Percentiles rank a stretch among this genome's conserved stretches.
These are phyloP conservation scores for Brachypterus glaber DNA, from an alignment of 2,888 invertebrate genomes.

Conservation along the genomic window DNA sequence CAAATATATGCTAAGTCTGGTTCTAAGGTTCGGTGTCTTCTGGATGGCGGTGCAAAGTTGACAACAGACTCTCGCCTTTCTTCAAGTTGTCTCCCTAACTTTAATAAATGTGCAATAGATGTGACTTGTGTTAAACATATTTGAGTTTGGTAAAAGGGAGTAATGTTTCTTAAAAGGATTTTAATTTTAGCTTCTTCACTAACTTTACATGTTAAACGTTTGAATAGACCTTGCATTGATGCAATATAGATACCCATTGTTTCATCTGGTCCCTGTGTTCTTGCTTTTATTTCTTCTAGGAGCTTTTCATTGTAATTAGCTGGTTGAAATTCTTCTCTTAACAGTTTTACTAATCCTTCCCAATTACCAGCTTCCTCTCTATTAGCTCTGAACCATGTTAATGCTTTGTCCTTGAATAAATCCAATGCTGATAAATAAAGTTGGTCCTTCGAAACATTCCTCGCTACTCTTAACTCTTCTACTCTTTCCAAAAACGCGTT, in stretches of 20 bases:
- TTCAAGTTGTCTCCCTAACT: conserved; percentile 14
- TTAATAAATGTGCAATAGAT: conserved; percentile 13
- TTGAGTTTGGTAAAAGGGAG: too few species aligned
- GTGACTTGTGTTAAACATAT: conserved; percentile 13
- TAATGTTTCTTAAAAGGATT: conserved; percentile 14
- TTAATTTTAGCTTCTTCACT: conserved; percentile 12
- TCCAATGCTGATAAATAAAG: conserved; percentile 8
- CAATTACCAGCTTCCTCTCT: conserved; percentile 9
- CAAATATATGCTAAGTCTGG: conserved; percentile 10
- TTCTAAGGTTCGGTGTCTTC: too few species aligned
- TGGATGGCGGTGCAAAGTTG: too few species aligned
- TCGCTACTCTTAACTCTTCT: conserved; percentile 4
- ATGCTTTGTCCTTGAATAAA: conserved; percentile 8
- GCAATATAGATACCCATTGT: conserved; percentile 23
- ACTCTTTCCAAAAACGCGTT: conserved; percentile 8
- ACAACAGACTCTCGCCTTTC: conserved; percentile 10
- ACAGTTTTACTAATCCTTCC: conserved; percentile 8
- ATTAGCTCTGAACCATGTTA: conserved; percentile 9
- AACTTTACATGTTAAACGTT: conserved; percentile 13
- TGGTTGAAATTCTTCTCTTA: conserved; percentile 13
- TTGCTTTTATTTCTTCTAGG: too few species aligned
- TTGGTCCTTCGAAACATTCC: conserved; percentile 2
- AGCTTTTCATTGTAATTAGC: too few species aligned
- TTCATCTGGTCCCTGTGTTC: too few species aligned
- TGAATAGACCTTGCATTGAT: conserved; percentile 19